Percentiles rank a stretch among this genome's conserved stretches.
phyloP scores from a whole-genome alignment of 1,140 invertebrate genomes.

The Drosophila novamexicana region DNA sequence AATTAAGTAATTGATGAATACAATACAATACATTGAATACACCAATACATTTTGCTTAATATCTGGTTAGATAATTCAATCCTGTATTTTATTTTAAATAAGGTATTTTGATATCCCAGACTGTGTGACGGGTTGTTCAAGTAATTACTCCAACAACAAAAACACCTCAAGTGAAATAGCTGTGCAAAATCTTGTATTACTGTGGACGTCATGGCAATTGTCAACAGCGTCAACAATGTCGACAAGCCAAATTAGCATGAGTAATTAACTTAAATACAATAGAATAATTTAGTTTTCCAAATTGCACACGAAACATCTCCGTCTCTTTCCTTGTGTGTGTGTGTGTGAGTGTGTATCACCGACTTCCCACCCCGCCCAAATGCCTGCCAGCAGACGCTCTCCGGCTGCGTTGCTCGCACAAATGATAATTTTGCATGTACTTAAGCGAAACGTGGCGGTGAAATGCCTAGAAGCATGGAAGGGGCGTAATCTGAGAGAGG shows the following conservation, averaged over 20 bases:
- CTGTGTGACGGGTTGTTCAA: neutral
- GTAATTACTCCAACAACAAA: conserved; percentile 1
- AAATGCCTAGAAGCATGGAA: neutral
- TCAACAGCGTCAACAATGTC: conserved; percentile 38
- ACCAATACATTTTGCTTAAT: too few species aligned
- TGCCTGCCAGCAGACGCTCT: conserved; percentile 7
- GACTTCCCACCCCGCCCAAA: neutral
- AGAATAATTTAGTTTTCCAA: conserved; percentile 81
- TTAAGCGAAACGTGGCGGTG: conserved; percentile 19
- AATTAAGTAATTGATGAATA: too few species aligned
- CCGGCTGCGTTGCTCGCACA: conserved; percentile 28
- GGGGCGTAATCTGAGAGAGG: neutral
- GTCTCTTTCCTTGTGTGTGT: neutral
- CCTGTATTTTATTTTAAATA: too few species aligned
- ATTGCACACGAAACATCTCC: conserved; percentile 60
- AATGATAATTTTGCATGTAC: conserved; percentile 75
- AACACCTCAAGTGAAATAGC: conserved; percentile 8
- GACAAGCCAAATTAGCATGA: conserved; percentile 76
- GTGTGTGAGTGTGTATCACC: neutral
- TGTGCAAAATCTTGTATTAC: conserved; percentile 7
- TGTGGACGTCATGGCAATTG: conserved; percentile 61
- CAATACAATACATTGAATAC: too few species aligned
- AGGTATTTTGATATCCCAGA: neutral
- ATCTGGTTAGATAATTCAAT: neutral
- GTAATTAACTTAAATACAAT: conserved; percentile 83